Evolutionary conservation across 2,797 vertebrate species (phyloP).

Genomic region (Dicrostonyx torquatus): DNA sequence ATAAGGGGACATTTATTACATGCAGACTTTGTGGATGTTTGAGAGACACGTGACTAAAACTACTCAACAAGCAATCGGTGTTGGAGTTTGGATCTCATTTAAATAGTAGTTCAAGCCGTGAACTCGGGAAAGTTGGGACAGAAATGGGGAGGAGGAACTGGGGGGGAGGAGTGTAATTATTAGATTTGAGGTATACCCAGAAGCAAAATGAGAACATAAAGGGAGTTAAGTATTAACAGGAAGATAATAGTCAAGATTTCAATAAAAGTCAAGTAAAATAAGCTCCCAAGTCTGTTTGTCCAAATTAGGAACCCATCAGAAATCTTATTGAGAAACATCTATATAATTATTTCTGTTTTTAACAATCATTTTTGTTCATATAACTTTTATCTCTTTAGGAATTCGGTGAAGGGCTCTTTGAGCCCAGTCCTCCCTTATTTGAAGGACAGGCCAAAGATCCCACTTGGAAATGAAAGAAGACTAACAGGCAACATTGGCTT

Average conservation of each 20-base stretch:
- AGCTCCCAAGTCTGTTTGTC: neutral
- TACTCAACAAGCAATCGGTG: neutral
- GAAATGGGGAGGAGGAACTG: neutral
- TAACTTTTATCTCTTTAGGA: conserved; percentile 83
- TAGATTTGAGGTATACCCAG: neutral
- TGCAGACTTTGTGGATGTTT: neutral
- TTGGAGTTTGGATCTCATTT: neutral
- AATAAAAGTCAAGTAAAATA: neutral
- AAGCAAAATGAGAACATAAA: conserved; percentile 21
- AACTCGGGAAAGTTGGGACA: neutral
- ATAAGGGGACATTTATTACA: neutral
- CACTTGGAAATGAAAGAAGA: conserved; percentile 88
- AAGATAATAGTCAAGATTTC: neutral
- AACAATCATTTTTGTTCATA: conserved; percentile 77
- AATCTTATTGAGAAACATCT: neutral
- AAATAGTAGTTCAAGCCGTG: neutral
- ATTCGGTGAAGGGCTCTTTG: conserved; percentile 81
- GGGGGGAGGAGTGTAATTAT: rapidly evolving
- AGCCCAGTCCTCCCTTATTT: conserved; percentile 86
- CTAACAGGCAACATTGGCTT: conserved; percentile 80
- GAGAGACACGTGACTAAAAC: neutral
- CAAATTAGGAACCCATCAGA: neutral
- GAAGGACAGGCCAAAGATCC: conserved; percentile 84
- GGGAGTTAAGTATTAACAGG: neutral
- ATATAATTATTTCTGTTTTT: conserved; percentile 41